phyloP scores from a whole-genome alignment of 2,797 vertebrate species.

The Lagodon rhomboides region DNA sequence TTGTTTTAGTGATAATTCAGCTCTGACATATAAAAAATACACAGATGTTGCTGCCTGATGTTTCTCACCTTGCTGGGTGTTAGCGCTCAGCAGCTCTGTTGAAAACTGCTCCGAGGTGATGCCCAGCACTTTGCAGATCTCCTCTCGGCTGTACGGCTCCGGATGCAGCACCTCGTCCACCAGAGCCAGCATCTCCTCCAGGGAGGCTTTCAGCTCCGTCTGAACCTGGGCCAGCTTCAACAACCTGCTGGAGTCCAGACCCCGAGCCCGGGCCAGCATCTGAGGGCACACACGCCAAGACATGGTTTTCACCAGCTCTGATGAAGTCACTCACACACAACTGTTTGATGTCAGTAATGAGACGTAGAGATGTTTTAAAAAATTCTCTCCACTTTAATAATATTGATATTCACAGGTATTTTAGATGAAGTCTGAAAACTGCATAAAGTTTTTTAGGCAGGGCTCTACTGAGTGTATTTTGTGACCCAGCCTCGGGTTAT shows the following conservation, averaged over 20 bases:
- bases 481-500: too few species aligned
- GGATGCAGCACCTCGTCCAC: constrained; percentile 91
- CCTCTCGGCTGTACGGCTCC: constrained; percentile 91
- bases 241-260: constrained; percentile 85
- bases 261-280: constrained; percentile 90
- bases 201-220: constrained; percentile 83
- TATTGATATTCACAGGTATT: not conserved
- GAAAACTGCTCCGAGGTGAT: constrained; percentile 88
- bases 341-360: not conserved
- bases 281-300: constrained; percentile 66
- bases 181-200: constrained; percentile 92
- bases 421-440: too few species aligned
- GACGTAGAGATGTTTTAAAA: too few species aligned
- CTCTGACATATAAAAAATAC: too few species aligned
- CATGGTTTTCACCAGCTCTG: not conserved
- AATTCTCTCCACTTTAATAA: not conserved
- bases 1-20: too few species aligned
- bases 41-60: constrained; percentile 57
- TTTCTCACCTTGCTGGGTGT: constrained; percentile 91
- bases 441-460: not conserved
- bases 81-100: constrained; percentile 88
- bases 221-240: constrained; percentile 92
- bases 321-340: constrained; percentile 18
- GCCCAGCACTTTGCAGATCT: constrained; percentile 91
- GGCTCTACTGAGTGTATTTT: not conserved